Conservation (phyloP, 2,113 vertebrate species). For the Elgaria multicarinata region DNA sequence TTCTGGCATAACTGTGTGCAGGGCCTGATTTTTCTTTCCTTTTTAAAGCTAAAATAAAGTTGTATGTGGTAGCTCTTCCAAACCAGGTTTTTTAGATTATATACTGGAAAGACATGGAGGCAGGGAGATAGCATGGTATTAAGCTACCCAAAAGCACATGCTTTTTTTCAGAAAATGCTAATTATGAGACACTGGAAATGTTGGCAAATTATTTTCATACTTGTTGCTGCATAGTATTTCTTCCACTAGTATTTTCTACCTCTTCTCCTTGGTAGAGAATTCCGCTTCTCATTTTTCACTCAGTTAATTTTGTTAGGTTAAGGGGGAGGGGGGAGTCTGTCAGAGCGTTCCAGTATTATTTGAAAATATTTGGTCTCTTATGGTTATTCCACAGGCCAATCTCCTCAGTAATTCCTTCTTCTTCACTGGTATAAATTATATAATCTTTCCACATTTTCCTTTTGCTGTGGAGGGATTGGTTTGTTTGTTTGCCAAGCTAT, state of each 20-base stretch:
- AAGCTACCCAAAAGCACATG: not conserved
- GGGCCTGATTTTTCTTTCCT: not conserved
- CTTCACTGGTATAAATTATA: not conserved
- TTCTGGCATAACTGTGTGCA: not conserved
- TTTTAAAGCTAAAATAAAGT: conserved; percentile 1
- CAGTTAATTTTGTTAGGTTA: not conserved
- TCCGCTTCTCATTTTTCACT: not conserved
- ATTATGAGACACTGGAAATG: not conserved
- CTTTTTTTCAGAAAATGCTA: not conserved
- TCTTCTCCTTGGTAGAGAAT: not conserved
- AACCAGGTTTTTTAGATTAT: not conserved
- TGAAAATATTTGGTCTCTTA: not conserved
- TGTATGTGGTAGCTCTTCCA: not conserved
- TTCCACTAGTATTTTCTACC: not conserved
- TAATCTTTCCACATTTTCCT: not conserved
- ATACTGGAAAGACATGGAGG: not conserved
- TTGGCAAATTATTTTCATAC: not conserved
- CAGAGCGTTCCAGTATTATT: not conserved
- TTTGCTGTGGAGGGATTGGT: not conserved
- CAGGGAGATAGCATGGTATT: not conserved
- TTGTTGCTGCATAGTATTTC: not conserved
- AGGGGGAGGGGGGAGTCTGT: not conserved
- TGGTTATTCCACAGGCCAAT: not conserved
- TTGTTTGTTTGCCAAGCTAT: not conserved
- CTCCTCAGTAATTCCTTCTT: not conserved